phyloP scores from a whole-genome alignment of 53 echinoderm and acorn worm genomes.

The Paracentrotus lividus region DNA sequence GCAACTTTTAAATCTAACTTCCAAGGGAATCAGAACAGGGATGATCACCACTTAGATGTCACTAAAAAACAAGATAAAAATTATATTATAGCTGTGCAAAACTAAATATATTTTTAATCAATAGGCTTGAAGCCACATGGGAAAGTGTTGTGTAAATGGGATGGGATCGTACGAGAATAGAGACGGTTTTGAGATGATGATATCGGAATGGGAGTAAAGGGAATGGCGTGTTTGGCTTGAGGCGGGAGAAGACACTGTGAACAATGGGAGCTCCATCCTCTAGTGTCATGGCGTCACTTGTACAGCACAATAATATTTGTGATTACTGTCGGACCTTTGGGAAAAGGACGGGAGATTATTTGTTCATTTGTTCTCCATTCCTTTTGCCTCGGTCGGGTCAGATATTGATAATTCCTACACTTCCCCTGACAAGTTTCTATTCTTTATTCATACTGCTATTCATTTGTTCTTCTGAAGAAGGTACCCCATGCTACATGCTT shows the following conservation, averaged over 20 bases:
- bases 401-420: not conserved
- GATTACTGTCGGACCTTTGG: slow-evolving; percentile 14
- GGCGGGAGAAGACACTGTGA: not conserved
- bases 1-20: not conserved
- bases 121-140: not conserved
- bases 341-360: not conserved
- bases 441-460: not conserved
- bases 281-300: not conserved
- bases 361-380: not conserved
- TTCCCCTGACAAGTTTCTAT: not conserved
- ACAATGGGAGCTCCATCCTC: slow-evolving; percentile 16
- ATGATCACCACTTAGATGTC: not conserved
- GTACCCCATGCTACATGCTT: not conserved
- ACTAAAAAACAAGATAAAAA: not conserved
- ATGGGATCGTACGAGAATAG: not conserved
- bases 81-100: not conserved
- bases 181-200: not conserved
- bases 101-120: not conserved
- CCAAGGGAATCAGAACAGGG: not conserved
- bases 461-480: not conserved
- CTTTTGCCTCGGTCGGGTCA: not conserved
- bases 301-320: slow-evolving; percentile 51
- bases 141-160: not conserved
- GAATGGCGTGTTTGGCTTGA: not conserved
- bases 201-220: not conserved